Evolutionary conservation across 2,113 vertebrate genomes (phyloP), one percentile per base, ranked within the genome.

Genomic region (Sceloporus undulatus): DNA sequence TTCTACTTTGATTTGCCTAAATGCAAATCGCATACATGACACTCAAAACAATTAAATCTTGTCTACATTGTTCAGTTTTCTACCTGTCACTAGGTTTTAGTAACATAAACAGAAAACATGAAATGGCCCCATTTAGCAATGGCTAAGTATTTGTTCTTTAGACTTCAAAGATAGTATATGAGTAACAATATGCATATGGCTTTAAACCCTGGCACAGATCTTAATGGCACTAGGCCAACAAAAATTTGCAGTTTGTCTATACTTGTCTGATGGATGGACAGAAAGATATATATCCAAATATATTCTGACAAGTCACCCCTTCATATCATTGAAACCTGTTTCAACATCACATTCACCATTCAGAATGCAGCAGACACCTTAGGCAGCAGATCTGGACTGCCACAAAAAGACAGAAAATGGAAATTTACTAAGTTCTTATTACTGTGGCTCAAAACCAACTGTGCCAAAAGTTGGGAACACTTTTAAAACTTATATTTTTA

Each of bases 1-100:
- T 14, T 89, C 42, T 86, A 79, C 87, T 27, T 71, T 85, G 16
- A 2, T 75, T 91, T 90, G 66, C 56, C 87, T 52, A 79, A 88
- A 76, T 65, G 19, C 14, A 42, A 91, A 48, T 82, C 34, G 65
- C 19, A 34, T 42, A 84, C 21, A 79, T 88, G 68, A 80, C 18
- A 79, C 9, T 1, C 10, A 88, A 92, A 7, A 34, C 38, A 85
- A 90, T 9, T 90, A 79, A 9, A 52, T 92, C n/a, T 25, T 52
- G 70, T 73, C 68, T 38, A 75, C 38, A 75, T 19, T 52, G 13
- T 74, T 93, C 89, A 88, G 29, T 25, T 85, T 85, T 27, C 9
- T 70, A 84, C n/a, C 91, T 88, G 48, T 56, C 87, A 74, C 91
- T 90, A 52, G 6, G 0, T 76, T 82, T 70, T 38, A 82, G 74